A percentile compares a stretch with the other conserved stretches of the same genome.
phyloP scores from a whole-genome alignment of 2,113 vertebrate species.

The Sorex araneus region DNA sequence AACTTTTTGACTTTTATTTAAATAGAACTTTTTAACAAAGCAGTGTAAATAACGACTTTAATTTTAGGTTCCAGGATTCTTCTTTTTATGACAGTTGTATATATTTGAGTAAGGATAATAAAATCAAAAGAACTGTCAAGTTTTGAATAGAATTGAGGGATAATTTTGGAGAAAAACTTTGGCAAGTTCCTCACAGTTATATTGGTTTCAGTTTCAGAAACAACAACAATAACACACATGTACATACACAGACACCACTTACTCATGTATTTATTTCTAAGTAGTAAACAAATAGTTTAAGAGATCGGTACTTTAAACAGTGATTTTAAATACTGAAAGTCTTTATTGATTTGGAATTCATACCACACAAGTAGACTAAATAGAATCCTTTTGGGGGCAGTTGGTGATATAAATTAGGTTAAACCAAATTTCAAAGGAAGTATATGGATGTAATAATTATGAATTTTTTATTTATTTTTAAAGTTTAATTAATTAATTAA shows the following conservation, averaged over 20 bases:
- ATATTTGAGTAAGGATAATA: background rate
- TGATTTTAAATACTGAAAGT: background rate
- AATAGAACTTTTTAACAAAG: constrained; percentile 41
- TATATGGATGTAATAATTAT: background rate
- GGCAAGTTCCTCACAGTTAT: background rate
- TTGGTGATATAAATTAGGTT: background rate
- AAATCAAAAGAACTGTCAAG: background rate
- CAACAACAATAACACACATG: background rate
- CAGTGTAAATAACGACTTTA: background rate
- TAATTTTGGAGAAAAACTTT: background rate
- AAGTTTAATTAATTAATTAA: too few species aligned
- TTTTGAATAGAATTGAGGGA: background rate
- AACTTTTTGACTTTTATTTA: constrained; percentile 40
- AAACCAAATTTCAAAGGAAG: background rate
- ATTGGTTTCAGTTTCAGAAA: constrained; percentile 1
- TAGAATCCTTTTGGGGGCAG: background rate
- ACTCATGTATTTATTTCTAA: background rate
- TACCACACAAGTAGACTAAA: background rate
- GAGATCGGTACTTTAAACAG: background rate
- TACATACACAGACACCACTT: background rate
- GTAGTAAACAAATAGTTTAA: background rate
- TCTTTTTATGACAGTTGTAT: background rate
- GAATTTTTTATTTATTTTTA: background rate
- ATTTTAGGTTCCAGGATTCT: background rate
- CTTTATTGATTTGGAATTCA: background rate